Percentiles rank a stretch among this genome's conserved stretches.
Evolutionary conservation across 37 sponge, comb jelly and placozoan genomes (phyloP).

Genomic region (Ephydatia muelleri): DNA sequence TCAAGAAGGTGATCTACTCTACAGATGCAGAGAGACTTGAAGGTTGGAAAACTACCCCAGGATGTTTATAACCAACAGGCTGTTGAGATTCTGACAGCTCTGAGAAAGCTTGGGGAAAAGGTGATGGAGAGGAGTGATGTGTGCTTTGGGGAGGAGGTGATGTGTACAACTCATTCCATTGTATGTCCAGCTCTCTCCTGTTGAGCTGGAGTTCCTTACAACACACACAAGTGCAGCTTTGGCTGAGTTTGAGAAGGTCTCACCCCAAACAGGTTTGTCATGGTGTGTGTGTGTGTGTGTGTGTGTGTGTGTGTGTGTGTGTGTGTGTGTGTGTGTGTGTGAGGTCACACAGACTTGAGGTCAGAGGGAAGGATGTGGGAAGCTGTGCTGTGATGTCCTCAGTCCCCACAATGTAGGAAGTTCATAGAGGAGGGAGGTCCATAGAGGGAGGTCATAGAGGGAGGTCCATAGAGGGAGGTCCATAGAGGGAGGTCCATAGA

Average conservation of each 20-base stretch:
- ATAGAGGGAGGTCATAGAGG: too few species aligned
- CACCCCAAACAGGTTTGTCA: slow-evolving; percentile 29
- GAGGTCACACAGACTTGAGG: neutral
- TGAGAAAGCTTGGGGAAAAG: slow-evolving; percentile 91
- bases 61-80: slow-evolving; percentile 78
- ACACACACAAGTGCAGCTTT: slow-evolving; percentile 79
- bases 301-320: neutral
- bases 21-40: slow-evolving; percentile 89
- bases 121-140: slow-evolving; percentile 18
- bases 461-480: too few species aligned
- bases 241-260: slow-evolving; percentile 77
- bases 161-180: neutral
- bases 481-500: too few species aligned
- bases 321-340: neutral
- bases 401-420: too few species aligned
- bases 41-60: slow-evolving; percentile 83
- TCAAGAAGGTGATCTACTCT: neutral
- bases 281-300: neutral
- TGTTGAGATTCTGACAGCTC: slow-evolving; percentile 89
- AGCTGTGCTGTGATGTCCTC: too few species aligned
- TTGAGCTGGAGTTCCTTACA: slow-evolving; percentile 82
- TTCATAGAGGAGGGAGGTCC: too few species aligned
- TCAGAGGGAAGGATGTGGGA: too few species aligned
- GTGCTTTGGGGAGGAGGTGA: neutral
- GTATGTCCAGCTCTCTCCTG: slow-evolving; percentile 64